Percentiles rank a stretch among this genome's conserved stretches.
phyloP scores from a whole-genome alignment of 2,888 invertebrate species.

The Plagodis dolabraria region DNA sequence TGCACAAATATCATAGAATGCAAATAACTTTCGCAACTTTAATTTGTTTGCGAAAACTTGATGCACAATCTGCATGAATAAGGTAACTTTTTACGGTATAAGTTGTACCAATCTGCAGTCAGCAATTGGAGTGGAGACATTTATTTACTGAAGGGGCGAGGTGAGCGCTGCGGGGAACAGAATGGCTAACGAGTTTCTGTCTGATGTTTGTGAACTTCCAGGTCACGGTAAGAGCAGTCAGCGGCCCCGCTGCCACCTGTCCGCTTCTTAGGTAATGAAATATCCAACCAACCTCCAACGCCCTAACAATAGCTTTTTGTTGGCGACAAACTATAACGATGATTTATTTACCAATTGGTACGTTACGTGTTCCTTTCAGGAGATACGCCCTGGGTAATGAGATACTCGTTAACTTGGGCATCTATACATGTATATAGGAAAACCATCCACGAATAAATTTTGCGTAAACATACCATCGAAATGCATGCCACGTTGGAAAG shows the following conservation, averaged over 20 bases:
- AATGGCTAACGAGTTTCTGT: conserved; percentile 61
- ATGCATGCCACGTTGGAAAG: conserved; percentile 25
- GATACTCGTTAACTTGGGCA: not conserved
- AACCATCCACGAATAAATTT: conserved; percentile 32
- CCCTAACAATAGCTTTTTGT: conserved; percentile 14
- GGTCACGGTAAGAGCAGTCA: conserved; percentile 47
- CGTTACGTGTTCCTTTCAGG: not conserved
- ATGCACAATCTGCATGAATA: conserved; percentile 33
- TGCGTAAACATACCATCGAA: conserved; percentile 37
- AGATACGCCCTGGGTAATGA: not conserved
- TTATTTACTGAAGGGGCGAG: conserved; percentile 46
- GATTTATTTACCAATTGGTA: conserved; percentile 17
- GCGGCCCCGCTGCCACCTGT: conserved; percentile 25
- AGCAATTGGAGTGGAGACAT: conserved; percentile 51
- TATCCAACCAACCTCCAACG: conserved; percentile 34
- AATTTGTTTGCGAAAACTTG: conserved; percentile 37
- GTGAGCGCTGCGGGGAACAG: conserved; percentile 41
- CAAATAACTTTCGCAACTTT: conserved; percentile 29
- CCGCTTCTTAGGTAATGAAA: conserved; percentile 45
- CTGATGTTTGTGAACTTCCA: conserved; percentile 60
- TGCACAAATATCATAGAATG: conserved; percentile 35
- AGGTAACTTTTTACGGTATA: conserved; percentile 36
- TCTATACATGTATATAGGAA: not conserved
- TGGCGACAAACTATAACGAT: conserved; percentile 9
- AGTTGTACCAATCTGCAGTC: conserved; percentile 41